These are phyloP conservation scores for Sebastes schlegelii DNA, from an alignment of 2,113 vertebrate genomes.

Conservation along the genomic window DNA sequence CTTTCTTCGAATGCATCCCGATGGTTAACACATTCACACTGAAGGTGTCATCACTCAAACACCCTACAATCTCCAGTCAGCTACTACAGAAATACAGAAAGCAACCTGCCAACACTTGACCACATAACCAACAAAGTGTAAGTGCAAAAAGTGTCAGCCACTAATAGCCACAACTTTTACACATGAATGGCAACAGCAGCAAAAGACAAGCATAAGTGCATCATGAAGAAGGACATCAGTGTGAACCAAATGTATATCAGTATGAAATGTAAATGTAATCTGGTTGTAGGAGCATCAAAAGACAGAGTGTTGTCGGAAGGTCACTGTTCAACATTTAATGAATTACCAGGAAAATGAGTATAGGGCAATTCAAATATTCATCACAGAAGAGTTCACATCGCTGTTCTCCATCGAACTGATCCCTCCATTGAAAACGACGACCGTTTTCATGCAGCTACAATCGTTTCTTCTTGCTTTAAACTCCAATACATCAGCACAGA, in stretches of 20 bases:
- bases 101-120: neutral
- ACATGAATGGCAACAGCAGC: neutral
- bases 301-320: neutral
- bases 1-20: neutral
- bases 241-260: neutral
- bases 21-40: neutral
- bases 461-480: neutral
- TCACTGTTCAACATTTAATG: constrained; percentile 1
- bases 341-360: neutral
- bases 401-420: neutral
- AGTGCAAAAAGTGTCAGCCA: neutral
- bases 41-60: neutral
- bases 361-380: neutral
- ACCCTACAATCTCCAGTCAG: neutral
- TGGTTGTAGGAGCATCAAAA: neutral
- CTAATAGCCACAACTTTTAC: too few relatives aligned
- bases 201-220: neutral
- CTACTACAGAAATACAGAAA: neutral
- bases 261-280: neutral
- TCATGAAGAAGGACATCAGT: neutral
- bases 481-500: too few relatives aligned
- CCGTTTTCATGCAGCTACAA: neutral
- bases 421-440: neutral
- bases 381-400: neutral
- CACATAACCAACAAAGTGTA: neutral